phyloP scores from a whole-genome alignment of 2,797 vertebrate species.

The Austrolebias charrua region DNA sequence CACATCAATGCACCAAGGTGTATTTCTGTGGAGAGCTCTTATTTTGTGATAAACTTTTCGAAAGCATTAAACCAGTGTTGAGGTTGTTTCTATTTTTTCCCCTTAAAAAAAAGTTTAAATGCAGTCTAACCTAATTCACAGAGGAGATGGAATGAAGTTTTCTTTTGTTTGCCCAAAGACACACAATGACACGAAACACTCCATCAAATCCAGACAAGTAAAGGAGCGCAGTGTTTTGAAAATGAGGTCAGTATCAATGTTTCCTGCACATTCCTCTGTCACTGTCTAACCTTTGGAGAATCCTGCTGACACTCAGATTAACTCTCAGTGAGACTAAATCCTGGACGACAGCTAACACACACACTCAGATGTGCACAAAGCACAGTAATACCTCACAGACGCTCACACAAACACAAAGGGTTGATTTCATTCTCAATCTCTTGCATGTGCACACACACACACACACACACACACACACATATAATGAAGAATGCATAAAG shows the following conservation, averaged over 20 bases:
- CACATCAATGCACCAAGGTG: not conserved
- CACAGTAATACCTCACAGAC: conserved; percentile 34
- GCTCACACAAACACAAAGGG: conserved; percentile 9
- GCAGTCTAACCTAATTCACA: not conserved
- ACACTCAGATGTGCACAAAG: conserved; percentile 24
- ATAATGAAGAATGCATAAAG: conserved; percentile 40
- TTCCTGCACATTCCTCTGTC: conserved; percentile 56
- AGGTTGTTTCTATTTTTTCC: not conserved
- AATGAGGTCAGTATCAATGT: conserved; percentile 64
- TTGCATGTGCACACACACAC: conserved; percentile 18
- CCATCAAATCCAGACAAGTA: conserved; percentile 20
- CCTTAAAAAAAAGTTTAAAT: not conserved
- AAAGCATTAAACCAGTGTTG: not conserved
- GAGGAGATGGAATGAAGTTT: not conserved
- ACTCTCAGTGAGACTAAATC: conserved; percentile 64
- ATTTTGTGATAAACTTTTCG: not conserved
- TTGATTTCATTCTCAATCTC: conserved; percentile 20
- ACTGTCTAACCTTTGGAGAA: conserved; percentile 69
- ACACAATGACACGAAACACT: conserved; percentile 6
- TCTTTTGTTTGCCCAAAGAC: conserved; percentile 6
- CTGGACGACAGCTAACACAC: conserved; percentile 65
- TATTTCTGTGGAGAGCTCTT: not conserved
- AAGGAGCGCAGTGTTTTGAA: conserved; percentile 34
- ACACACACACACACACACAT: conserved; percentile 20
- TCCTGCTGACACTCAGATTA: conserved; percentile 68